Percentiles rank a stretch among this genome's conserved stretches.
phyloP scores from a whole-genome alignment of 1,140 invertebrate species.

The Macrostomum lignano region DNA sequence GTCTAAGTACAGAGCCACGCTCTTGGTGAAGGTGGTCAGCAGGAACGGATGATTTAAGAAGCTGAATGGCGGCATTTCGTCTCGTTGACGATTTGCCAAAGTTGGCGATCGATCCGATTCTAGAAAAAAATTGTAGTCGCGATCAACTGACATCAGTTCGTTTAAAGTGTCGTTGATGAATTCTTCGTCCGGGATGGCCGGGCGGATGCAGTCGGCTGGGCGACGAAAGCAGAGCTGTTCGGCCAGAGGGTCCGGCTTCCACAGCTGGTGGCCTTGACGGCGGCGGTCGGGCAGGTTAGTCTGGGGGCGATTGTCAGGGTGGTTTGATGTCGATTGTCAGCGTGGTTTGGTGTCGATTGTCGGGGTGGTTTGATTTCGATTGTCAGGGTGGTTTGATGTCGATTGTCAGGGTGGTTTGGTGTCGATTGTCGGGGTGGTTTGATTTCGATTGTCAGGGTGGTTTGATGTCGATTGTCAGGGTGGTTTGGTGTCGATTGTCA shows the following conservation, averaged over 20 bases:
- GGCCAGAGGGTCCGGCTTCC: conserved; percentile 26
- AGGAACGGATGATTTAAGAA: conserved; percentile 71
- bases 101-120: background rate
- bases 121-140: conserved; percentile 22
- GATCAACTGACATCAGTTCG: conserved; percentile 65
- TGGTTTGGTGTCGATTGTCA: no score
- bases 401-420: no score
- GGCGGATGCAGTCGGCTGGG: conserved; percentile 47
- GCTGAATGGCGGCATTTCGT: conserved; percentile 35
- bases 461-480: no score
- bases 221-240: conserved; percentile 37
- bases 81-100: conserved; percentile 1
- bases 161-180: conserved; percentile 75
- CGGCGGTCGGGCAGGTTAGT: background rate
- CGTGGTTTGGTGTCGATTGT: conserved; percentile 11
- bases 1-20: conserved; percentile 61
- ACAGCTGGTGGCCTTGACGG: conserved; percentile 8
- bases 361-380: conserved; percentile 9
- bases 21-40: conserved; percentile 63
- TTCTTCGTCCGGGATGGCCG: conserved; percentile 50
- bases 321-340: conserved; percentile 8
- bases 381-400: no score
- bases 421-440: no score
- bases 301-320: background rate
- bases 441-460: no score